A percentile compares a stretch with the other conserved stretches of the same genome.
Evolutionary conservation across 2,113 vertebrate genomes (phyloP).

Genomic region (Echinops telfairi): DNA sequence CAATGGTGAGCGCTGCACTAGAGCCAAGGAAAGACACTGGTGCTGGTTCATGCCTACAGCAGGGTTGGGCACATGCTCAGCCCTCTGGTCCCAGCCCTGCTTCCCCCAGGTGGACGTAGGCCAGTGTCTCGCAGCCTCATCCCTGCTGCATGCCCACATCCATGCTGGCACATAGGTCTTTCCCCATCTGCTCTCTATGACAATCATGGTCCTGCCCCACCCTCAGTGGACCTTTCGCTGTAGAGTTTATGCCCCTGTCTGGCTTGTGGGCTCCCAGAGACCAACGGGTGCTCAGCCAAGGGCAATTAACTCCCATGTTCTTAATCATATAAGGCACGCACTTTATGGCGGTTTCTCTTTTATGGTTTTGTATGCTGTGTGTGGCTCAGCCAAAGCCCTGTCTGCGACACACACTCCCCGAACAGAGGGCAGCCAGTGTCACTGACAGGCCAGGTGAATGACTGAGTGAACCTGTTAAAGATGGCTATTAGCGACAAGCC

Average conservation of each 20-base stretch:
- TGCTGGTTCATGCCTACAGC: accelerated
- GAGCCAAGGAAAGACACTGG: not conserved
- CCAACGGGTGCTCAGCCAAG: not conserved
- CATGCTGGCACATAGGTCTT: not conserved
- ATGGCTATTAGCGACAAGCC: not conserved
- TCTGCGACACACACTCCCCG: too few species aligned
- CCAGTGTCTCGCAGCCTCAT: too few species aligned
- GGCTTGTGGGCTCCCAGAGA: not conserved
- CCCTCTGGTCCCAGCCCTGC: not conserved
- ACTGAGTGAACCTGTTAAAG: not conserved
- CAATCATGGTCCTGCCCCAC: too few species aligned
- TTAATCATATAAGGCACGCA: not conserved
- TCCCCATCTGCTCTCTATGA: too few species aligned
- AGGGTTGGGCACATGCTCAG: too few species aligned
- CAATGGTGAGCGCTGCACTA: too few species aligned
- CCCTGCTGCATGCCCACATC: not conserved
- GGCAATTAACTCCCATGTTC: not conserved
- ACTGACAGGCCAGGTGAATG: not conserved
- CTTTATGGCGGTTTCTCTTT: too few species aligned
- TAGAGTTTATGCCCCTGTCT: not conserved
- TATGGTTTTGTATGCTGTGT: too few species aligned
- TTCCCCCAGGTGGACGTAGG: too few species aligned
- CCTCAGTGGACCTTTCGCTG: not conserved
- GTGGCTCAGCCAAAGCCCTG: too few species aligned
- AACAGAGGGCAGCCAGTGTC: not conserved